Percentiles rank a stretch among this genome's conserved stretches.
These are phyloP conservation scores for Channa maculata DNA, from an alignment of 2,113 vertebrate species.

Conservation along the genomic window DNA sequence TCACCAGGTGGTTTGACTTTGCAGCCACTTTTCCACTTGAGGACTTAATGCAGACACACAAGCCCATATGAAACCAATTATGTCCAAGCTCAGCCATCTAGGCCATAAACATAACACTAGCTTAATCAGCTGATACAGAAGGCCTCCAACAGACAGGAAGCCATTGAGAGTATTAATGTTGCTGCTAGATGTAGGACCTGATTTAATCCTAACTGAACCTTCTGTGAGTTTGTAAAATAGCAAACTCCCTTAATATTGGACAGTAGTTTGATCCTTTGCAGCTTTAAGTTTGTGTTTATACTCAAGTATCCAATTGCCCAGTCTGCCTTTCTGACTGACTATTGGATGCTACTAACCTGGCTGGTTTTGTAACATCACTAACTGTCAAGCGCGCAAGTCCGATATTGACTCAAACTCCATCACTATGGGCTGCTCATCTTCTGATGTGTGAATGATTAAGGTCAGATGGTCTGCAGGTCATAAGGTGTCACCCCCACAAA, in stretches of 20 bases:
- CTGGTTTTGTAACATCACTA: too few species aligned
- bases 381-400: too few species aligned
- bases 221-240: too few species aligned
- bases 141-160: slow-evolving; percentile 50
- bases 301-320: too few species aligned
- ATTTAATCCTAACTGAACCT: too few species aligned
- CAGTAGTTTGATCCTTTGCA: too few species aligned
- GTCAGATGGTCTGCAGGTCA: slow-evolving; percentile 58
- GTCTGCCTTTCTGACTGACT: too few species aligned
- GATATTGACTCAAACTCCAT: background rate
- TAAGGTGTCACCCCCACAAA: slow-evolving; percentile 39
- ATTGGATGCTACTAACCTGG: too few species aligned
- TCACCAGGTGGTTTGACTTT: slow-evolving; percentile 98
- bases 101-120: slow-evolving; percentile 77
- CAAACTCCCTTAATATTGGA: too few species aligned
- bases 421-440: background rate
- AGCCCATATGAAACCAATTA: slow-evolving; percentile 93
- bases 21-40: slow-evolving; percentile 95
- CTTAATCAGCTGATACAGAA: slow-evolving; percentile 81
- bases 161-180: slow-evolving; percentile 2
- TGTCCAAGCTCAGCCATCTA: slow-evolving; percentile 67
- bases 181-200: slow-evolving; percentile 24
- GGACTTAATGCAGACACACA: slow-evolving; percentile 91
- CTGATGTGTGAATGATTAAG: slow-evolving; percentile 40
- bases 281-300: too few species aligned